These are phyloP conservation scores for Sapayoa aenigma DNA, from an alignment of 2,113 vertebrate genomes.

Conservation along the genomic window DNA sequence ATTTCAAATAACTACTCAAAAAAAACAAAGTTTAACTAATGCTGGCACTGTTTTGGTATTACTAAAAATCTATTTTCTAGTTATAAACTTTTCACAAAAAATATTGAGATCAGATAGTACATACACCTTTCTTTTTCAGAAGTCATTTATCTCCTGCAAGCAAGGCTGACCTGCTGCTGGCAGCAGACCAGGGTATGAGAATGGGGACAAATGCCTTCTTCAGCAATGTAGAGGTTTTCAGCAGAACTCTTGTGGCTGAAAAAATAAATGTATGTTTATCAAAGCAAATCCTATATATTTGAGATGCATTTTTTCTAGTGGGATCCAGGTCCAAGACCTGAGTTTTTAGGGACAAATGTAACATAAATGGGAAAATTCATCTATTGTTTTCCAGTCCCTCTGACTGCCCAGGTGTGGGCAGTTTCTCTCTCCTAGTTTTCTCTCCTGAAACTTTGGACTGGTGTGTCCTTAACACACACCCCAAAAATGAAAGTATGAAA, in stretches of 20 bases:
- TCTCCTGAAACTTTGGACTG: not conserved
- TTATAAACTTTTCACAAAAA: not conserved
- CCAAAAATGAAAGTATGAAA: fast-evolving
- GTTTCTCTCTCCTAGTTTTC: not conserved
- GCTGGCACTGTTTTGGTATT: not conserved
- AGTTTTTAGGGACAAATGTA: not conserved
- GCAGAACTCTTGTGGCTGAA: not conserved
- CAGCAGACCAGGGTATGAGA: not conserved
- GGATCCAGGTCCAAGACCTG: not conserved
- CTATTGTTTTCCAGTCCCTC: not conserved
- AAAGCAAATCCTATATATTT: not conserved
- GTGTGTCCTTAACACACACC: fast-evolving
- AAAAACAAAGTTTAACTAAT: not conserved
- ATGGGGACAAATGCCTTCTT: not conserved
- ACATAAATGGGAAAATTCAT: not conserved
- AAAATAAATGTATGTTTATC: not conserved
- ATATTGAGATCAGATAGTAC: not conserved
- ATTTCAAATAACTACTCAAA: not conserved
- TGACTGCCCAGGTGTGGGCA: not conserved
- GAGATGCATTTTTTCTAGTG: not conserved
- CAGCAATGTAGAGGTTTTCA: not conserved
- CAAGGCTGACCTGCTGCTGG: not conserved
- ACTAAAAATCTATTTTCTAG: not conserved
- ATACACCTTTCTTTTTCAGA: not conserved
- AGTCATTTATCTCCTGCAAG: not conserved